Percentiles rank a stretch among this genome's conserved stretches.
Evolutionary conservation across 2,113 vertebrate species (phyloP).

Genomic region (Trinectes maculatus): DNA sequence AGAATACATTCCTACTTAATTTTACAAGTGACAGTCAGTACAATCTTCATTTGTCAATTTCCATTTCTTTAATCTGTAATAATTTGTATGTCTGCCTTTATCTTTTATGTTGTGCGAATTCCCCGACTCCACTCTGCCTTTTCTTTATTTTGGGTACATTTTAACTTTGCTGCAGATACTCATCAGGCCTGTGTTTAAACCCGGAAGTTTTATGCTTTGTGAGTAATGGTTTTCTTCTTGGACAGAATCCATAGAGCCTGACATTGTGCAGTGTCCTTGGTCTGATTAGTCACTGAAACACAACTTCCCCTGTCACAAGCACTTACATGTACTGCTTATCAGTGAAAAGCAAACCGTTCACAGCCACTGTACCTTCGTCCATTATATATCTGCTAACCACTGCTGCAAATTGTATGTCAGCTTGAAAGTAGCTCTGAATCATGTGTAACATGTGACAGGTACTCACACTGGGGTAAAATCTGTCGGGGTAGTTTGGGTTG

Average conservation of each 20-base stretch:
- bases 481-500: slow-evolving; percentile 32
- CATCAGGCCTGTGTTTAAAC: not conserved
- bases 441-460: not conserved
- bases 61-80: no score
- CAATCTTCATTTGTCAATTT: not conserved
- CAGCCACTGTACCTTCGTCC: not conserved
- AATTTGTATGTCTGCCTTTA: not conserved
- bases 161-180: not conserved
- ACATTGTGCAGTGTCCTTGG: not conserved
- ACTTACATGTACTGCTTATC: not conserved
- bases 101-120: no score
- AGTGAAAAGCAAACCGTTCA: not conserved
- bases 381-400: no score
- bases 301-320: not conserved
- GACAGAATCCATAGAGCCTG: no score
- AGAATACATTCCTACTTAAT: not conserved
- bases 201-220: not conserved
- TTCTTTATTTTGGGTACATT: no score
- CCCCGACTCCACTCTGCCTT: no score
- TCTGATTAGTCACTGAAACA: not conserved
- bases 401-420: not conserved
- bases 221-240: not conserved
- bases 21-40: not conserved
- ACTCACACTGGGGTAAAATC: slow-evolving; percentile 83
- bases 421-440: not conserved